phyloP scores from a whole-genome alignment of 2,888 invertebrate genomes.

The Lamellibrachia columna region DNA sequence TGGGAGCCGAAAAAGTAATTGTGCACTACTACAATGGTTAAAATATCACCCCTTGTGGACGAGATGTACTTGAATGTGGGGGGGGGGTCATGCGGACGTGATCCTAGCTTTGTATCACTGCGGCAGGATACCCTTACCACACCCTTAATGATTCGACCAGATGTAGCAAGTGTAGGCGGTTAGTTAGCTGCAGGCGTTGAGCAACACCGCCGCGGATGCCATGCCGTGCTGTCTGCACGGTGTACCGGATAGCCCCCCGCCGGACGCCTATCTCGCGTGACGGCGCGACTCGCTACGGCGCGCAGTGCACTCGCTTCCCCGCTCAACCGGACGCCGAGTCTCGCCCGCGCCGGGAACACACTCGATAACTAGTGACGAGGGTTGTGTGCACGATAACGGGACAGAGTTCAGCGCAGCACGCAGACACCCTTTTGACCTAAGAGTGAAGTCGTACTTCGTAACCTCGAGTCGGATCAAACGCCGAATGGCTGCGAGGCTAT shows the following conservation, averaged over 20 bases:
- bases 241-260: slow-evolving; percentile 18
- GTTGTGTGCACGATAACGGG: slow-evolving; percentile 21
- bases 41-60: not conserved
- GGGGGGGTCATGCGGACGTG: not conserved
- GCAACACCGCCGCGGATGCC: not conserved
- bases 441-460: not conserved
- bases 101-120: too few species aligned
- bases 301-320: slow-evolving; percentile 22
- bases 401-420: slow-evolving; percentile 20
- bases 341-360: slow-evolving; percentile 22
- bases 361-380: slow-evolving; percentile 17
- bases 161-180: slow-evolving; percentile 21
- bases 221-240: not conserved
- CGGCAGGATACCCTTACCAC: not conserved
- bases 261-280: not conserved
- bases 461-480: slow-evolving; percentile 23
- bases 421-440: not conserved
- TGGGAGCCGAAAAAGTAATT: not conserved
- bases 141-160: not conserved
- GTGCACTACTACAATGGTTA: not conserved
- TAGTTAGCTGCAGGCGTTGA: slow-evolving; percentile 17
- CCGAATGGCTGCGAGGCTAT: slow-evolving; percentile 18
- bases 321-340: slow-evolving; percentile 8
- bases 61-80: not conserved
- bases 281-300: slow-evolving; percentile 5